phyloP scores from a whole-genome alignment of 2,113 vertebrate genomes.

The Osmerus mordax region DNA sequence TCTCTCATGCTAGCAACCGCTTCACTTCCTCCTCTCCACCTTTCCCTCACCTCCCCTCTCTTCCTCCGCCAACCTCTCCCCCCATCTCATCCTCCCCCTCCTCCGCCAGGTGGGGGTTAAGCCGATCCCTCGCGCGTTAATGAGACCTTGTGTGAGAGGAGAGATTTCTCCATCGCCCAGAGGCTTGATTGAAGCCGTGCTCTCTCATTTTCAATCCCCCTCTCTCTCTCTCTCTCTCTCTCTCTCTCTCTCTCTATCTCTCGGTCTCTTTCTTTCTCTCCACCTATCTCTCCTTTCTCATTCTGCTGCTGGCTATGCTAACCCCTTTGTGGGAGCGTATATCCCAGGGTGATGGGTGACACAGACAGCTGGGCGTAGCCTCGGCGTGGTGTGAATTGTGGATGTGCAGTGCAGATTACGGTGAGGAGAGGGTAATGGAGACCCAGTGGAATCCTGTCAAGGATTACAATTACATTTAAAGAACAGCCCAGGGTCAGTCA shows the following conservation, averaged over 20 bases:
- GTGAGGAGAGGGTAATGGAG: slow-evolving; percentile 65
- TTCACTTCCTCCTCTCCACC: neutral
- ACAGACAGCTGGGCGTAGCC: slow-evolving; percentile 73
- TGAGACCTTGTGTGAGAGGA: slow-evolving; percentile 56
- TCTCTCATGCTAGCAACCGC: too few relatives aligned
- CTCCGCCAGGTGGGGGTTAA: slow-evolving; percentile 47
- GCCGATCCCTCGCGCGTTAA: slow-evolving; percentile 54
- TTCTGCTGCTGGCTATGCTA: slow-evolving; percentile 41
- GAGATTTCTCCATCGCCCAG: slow-evolving; percentile 57
- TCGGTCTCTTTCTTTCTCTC: slow-evolving; percentile 2
- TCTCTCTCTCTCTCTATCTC: neutral
- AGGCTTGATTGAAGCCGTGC: slow-evolving; percentile 62
- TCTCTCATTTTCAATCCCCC: slow-evolving; percentile 45
- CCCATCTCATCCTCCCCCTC: slow-evolving; percentile 14
- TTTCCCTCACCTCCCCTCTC: neutral
- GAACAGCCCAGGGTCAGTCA: slow-evolving; percentile 60
- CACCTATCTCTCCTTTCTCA: slow-evolving; percentile 15
- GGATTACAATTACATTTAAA: slow-evolving; percentile 71
- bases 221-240: neutral
- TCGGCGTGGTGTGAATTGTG: slow-evolving; percentile 66
- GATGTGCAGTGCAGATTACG: slow-evolving; percentile 72
- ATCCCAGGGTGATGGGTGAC: slow-evolving; percentile 58
- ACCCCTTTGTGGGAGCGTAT: slow-evolving; percentile 39
- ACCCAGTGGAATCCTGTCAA: slow-evolving; percentile 71
- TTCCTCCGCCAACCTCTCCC: slow-evolving; percentile 15